Evolutionary conservation across 2,888 invertebrate genomes (phyloP).

Genomic region (Lissocephala sabroskyi): DNA sequence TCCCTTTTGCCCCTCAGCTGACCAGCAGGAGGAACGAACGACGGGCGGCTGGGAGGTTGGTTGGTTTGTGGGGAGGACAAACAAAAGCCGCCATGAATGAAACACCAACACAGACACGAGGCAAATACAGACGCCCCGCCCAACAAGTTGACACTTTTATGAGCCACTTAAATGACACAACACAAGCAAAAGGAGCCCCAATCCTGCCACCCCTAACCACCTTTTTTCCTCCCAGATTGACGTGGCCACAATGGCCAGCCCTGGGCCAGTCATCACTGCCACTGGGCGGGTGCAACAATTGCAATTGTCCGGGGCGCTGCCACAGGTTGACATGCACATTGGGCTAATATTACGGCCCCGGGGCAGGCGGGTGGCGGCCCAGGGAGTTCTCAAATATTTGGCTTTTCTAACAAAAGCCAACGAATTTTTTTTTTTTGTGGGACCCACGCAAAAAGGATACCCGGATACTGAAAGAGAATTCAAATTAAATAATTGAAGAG

Average conservation of each 20-base stretch:
- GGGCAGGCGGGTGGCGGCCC: background rate
- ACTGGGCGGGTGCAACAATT: slow-evolving; percentile 42
- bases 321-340: slow-evolving; percentile 23
- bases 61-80: no score
- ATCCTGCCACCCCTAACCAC: slow-evolving; percentile 23
- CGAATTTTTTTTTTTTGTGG: slow-evolving; percentile 29
- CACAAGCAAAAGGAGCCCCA: slow-evolving; percentile 27
- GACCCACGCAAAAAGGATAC: background rate
- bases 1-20: no score
- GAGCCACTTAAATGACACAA: slow-evolving; percentile 67
- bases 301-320: slow-evolving; percentile 43
- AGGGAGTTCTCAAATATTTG: slow-evolving; percentile 38
- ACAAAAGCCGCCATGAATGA: slow-evolving; percentile 45
- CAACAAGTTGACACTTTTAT: slow-evolving; percentile 68
- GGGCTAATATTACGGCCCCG: slow-evolving; percentile 5
- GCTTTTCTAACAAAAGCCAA: slow-evolving; percentile 48
- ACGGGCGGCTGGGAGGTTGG: no score
- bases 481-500: slow-evolving; percentile 58
- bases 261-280: background rate
- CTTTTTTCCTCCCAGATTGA: slow-evolving; percentile 19
- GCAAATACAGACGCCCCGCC: slow-evolving; percentile 26
- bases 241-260: slow-evolving; percentile 51
- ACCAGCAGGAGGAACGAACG: no score
- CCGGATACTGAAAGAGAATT: slow-evolving; percentile 18
- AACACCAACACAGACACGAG: slow-evolving; percentile 28